Evolutionary conservation across 2,888 invertebrate species (phyloP).

Genomic region (Chymomyza caudatula): DNA sequence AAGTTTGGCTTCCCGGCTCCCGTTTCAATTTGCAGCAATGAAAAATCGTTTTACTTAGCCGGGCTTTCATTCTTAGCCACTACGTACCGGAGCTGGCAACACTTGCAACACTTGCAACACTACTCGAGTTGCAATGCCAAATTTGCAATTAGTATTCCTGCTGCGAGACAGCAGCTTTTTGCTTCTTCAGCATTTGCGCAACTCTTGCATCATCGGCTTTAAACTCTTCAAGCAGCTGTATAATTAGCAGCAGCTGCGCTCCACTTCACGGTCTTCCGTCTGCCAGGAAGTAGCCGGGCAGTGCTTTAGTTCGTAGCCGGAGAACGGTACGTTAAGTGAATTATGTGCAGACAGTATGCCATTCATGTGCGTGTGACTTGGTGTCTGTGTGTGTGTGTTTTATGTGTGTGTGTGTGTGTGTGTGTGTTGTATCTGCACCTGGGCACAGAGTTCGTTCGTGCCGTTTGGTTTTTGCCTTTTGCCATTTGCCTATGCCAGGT

Average conservation of each 20-base stretch:
- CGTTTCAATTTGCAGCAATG: constrained; percentile 43
- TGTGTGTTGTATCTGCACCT: background rate
- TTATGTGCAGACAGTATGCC: background rate
- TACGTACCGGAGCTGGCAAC: background rate
- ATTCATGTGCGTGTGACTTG: background rate
- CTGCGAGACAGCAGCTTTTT: too few species aligned
- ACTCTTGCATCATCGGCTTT: too few species aligned
- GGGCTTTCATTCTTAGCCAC: background rate
- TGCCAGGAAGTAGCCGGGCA: background rate
- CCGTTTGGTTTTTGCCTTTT: background rate
- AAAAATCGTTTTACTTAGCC: constrained; percentile 25
- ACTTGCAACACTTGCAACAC: background rate
- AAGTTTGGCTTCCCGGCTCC: constrained; percentile 21
- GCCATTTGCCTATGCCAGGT: background rate
- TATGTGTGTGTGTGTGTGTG: background rate
- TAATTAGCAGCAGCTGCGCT: constrained; percentile 34
- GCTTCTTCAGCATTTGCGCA: too few species aligned
- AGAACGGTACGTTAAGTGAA: background rate
- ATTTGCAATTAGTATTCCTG: constrained; percentile 64
- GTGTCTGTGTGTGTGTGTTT: background rate
- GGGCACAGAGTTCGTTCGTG: background rate
- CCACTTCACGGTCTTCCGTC: background rate
- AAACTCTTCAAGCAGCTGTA: constrained; percentile 31
- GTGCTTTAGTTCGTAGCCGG: too few species aligned
- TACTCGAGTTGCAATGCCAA: constrained; percentile 55